A percentile compares a stretch with the other conserved stretches of the same genome.
These are phyloP conservation scores for Mechanitis messenoides DNA, from an alignment of 2,888 invertebrate species.

Conservation along the genomic window DNA sequence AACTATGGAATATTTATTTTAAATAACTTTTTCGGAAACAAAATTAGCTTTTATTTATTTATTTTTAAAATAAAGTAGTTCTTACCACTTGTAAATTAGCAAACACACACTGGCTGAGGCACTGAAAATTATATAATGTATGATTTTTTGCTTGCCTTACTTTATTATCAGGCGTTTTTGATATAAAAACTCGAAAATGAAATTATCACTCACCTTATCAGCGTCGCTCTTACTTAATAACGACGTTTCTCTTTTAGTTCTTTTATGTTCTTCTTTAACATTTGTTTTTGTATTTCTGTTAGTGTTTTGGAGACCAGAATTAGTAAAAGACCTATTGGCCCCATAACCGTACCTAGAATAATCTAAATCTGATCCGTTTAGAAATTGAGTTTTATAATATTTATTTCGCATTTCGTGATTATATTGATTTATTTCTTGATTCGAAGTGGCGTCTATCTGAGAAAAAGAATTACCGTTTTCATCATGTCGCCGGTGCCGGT, in stretches of 20 bases:
- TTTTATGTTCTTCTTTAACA: slow-evolving; percentile 31
- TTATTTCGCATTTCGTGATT: slow-evolving; percentile 50
- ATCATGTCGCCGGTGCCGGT: slow-evolving; percentile 40
- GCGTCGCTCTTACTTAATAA: slow-evolving; percentile 46
- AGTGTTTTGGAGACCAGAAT: slow-evolving; percentile 34
- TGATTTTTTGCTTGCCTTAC: background rate
- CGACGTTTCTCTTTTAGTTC: slow-evolving; percentile 49
- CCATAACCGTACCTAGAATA: slow-evolving; percentile 43
- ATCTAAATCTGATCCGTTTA: slow-evolving; percentile 51
- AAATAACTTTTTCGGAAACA: background rate
- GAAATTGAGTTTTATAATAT: slow-evolving; percentile 41
- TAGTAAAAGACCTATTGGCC: slow-evolving; percentile 39
- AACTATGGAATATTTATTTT: slow-evolving; percentile 43
- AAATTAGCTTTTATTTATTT: background rate
- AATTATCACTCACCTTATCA: slow-evolving; percentile 47
- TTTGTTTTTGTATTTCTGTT: slow-evolving; percentile 14
- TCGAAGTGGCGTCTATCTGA: slow-evolving; percentile 46
- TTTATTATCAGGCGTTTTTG: background rate
- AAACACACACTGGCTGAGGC: slow-evolving; percentile 71
- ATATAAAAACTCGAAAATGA: too few species aligned
- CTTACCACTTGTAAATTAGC: slow-evolving; percentile 72
- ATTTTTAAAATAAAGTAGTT: slow-evolving; percentile 19
- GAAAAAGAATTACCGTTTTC: slow-evolving; percentile 35
- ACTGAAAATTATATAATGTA: slow-evolving; percentile 49
- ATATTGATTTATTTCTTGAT: slow-evolving; percentile 45